Evolutionary conservation across 2,797 vertebrate genomes (phyloP).

Genomic region (Salmo trutta): DNA sequence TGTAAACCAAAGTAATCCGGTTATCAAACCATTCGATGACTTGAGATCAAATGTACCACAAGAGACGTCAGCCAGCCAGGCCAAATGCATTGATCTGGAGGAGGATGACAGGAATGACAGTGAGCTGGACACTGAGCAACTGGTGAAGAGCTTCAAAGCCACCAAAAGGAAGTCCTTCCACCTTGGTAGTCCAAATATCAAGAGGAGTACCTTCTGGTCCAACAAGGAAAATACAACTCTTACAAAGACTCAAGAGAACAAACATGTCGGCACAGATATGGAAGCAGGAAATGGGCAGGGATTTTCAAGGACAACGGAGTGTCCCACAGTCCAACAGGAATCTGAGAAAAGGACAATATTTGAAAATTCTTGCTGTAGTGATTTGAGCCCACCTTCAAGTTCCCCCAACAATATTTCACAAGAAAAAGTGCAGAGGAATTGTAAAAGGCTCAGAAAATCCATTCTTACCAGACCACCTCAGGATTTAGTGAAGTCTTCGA

Average conservation of each 20-base stretch:
- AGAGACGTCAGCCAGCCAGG: neutral
- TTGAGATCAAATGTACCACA: neutral
- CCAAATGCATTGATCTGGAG: slow-evolving; percentile 16
- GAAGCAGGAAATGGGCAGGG: slow-evolving; percentile 16
- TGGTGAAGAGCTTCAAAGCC: slow-evolving; percentile 80
- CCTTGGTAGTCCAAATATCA: slow-evolving; percentile 49
- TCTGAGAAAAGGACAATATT: neutral
- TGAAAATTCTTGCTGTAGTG: slow-evolving; percentile 40
- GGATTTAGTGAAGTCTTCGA: slow-evolving; percentile 4
- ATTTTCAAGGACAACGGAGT: neutral
- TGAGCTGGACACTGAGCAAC: slow-evolving; percentile 82
- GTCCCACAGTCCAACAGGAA: slow-evolving; percentile 12
- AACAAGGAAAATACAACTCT: slow-evolving; percentile 4
- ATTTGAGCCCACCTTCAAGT: slow-evolving; percentile 54
- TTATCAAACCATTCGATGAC: neutral
- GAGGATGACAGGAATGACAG: slow-evolving; percentile 78
- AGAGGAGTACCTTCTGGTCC: slow-evolving; percentile 21
- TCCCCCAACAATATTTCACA: slow-evolving; percentile 10
- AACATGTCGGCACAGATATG: neutral
- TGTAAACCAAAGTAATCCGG: slow-evolving; percentile 7
- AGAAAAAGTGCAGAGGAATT: neutral
- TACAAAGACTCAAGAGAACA: slow-evolving; percentile 7
- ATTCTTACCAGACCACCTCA: slow-evolving; percentile 11
- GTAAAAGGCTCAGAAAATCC: slow-evolving; percentile 5
- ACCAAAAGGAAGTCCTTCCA: slow-evolving; percentile 87